Evolutionary conservation across 2,113 vertebrate genomes (phyloP).

Genomic region (Dasypus novemcinctus): DNA sequence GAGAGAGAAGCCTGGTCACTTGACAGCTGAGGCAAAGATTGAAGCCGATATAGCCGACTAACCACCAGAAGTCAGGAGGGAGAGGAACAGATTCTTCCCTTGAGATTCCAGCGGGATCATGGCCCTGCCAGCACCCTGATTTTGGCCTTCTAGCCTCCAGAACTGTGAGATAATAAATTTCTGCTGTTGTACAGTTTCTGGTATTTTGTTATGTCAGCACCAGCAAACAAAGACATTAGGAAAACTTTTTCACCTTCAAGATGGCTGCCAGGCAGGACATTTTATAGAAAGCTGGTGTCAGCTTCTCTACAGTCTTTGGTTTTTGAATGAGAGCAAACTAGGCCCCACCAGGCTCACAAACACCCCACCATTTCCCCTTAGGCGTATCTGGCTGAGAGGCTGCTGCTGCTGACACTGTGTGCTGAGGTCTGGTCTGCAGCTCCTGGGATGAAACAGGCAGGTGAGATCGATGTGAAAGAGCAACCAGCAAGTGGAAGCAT

Average conservation of each 20-base stretch:
- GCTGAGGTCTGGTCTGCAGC: conserved; percentile 63
- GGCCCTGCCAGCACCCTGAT: too few relatives aligned
- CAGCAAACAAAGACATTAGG: neutral
- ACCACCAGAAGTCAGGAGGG: too few relatives aligned
- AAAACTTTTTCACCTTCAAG: conserved; percentile 28
- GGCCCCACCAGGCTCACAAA: conserved; percentile 64
- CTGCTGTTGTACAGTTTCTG: too few relatives aligned
- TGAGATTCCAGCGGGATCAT: too few relatives aligned
- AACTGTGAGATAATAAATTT: too few relatives aligned
- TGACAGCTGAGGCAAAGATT: too few relatives aligned
- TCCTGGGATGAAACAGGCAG: conserved; percentile 78
- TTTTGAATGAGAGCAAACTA: conserved; percentile 74
- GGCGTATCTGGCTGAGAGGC: conserved; percentile 65
- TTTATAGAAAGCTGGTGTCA: conserved; percentile 69
- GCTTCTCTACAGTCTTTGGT: conserved; percentile 41
- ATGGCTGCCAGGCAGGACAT: conserved; percentile 32
- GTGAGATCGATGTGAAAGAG: conserved; percentile 71
- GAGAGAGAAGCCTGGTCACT: too few relatives aligned
- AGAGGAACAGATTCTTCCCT: too few relatives aligned
- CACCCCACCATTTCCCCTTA: conserved; percentile 75
- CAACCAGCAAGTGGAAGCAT: conserved; percentile 64
- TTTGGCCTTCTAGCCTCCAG: too few relatives aligned
- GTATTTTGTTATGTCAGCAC: too few relatives aligned
- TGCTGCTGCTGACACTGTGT: conserved; percentile 53
- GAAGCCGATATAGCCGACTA: too few relatives aligned